Percentiles rank a stretch among this genome's conserved stretches.
These are phyloP conservation scores for Hipposideros armiger DNA, from an alignment of 2,113 vertebrate species.

Conservation along the genomic window DNA sequence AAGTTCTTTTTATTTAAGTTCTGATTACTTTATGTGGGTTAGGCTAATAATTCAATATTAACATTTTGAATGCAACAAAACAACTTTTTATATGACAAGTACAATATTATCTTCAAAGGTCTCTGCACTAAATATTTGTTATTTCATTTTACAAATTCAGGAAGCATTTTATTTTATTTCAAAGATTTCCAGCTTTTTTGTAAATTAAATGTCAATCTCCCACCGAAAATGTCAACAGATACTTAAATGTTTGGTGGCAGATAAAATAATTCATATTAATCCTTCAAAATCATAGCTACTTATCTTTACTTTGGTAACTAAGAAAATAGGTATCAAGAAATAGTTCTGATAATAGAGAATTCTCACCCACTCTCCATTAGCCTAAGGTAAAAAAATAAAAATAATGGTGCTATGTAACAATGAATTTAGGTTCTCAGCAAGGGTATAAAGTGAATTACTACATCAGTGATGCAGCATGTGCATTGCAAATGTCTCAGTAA, in stretches of 20 bases:
- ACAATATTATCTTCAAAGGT: constrained; percentile 76
- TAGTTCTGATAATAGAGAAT: constrained; percentile 80
- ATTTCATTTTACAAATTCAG: constrained; percentile 80
- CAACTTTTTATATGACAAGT: constrained; percentile 81
- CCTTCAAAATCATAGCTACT: constrained; percentile 83
- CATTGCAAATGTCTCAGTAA: constrained; percentile 86
- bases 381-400: constrained; percentile 86
- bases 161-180: constrained; percentile 84
- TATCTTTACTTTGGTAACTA: constrained; percentile 88
- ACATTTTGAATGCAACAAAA: constrained; percentile 82
- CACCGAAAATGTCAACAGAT: constrained; percentile 87
- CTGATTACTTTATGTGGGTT: constrained; percentile 74
- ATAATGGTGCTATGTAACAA: constrained; percentile 90
- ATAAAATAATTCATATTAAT: constrained; percentile 89
- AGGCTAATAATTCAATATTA: constrained; percentile 83
- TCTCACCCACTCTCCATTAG: constrained; percentile 83
- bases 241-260: constrained; percentile 87
- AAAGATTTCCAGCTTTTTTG: constrained; percentile 85
- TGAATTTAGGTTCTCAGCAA: constrained; percentile 90
- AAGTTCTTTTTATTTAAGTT: constrained; percentile 74
- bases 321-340: constrained; percentile 86
- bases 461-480: constrained; percentile 86
- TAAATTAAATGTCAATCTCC: constrained; percentile 88
- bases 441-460: constrained; percentile 90
- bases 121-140: constrained; percentile 78